A percentile compares a stretch with the other conserved stretches of the same genome.
Evolutionary conservation across 2,888 invertebrate genomes (phyloP).

Genomic region (Acrobasis repandana): DNA sequence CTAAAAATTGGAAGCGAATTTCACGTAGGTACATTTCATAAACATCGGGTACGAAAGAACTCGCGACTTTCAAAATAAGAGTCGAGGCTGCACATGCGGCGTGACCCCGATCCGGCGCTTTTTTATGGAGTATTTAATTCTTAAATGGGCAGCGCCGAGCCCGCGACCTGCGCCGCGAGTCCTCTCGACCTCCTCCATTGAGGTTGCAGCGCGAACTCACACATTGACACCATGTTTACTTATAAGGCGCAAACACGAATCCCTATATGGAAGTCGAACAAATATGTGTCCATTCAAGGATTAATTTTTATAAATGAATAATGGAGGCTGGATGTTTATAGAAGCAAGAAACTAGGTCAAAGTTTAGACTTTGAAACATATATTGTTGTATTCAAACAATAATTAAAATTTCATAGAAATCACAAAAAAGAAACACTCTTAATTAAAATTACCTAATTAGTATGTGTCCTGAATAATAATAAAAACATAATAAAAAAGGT

Average conservation of each 20-base stretch:
- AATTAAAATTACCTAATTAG: no score
- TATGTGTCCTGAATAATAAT: no score
- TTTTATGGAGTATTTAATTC: conserved; percentile 52
- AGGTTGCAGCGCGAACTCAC: conserved; percentile 71
- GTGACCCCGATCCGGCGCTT: conserved; percentile 43
- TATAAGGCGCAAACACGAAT: conserved; percentile 67
- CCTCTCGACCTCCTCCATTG: conserved; percentile 57
- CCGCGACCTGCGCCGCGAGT: conserved; percentile 44
- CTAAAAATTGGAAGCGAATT: conserved; percentile 51
- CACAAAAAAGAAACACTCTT: no score
- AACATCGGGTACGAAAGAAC: conserved; percentile 45
- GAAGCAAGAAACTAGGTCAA: conserved; percentile 43
- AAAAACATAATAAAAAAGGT: background rate
- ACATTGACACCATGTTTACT: conserved; percentile 73
- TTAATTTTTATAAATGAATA: conserved; percentile 52
- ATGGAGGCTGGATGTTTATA: conserved; percentile 28
- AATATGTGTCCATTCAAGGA: conserved; percentile 70
- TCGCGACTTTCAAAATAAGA: conserved; percentile 36
- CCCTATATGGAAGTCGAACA: conserved; percentile 64
- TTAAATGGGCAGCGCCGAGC: conserved; percentile 40
- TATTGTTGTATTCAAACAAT: background rate
- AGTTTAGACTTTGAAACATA: conserved; percentile 9
- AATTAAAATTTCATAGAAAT: background rate
- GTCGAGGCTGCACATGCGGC: conserved; percentile 34
- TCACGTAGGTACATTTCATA: conserved; percentile 32